These are phyloP conservation scores for Anabas testudineus DNA, from an alignment of 2,797 vertebrate genomes.

Conservation along the genomic window DNA sequence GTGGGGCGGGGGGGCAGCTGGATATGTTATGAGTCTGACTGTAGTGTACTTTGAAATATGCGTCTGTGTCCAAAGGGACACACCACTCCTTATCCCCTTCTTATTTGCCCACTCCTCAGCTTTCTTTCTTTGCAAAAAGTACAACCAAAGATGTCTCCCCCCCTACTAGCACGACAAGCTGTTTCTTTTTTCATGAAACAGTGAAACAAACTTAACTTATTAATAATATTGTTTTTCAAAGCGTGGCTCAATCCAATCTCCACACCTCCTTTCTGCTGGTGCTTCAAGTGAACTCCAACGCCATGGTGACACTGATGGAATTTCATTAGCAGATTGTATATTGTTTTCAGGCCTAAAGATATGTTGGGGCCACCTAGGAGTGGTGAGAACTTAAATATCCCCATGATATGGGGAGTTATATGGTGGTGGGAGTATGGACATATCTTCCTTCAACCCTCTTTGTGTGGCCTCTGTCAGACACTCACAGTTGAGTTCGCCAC, in stretches of 20 bases:
- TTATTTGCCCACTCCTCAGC: conserved; percentile 29
- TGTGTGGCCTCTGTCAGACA: conserved; percentile 73
- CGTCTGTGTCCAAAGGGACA: conserved; percentile 41
- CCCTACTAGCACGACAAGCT: conserved; percentile 5
- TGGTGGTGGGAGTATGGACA: conserved; percentile 31
- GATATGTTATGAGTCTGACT: conserved; percentile 44
- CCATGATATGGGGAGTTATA: conserved; percentile 44
- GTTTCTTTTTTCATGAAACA: conserved; percentile 18
- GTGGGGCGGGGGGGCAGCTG: conserved; percentile 13
- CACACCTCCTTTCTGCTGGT: conserved; percentile 26
- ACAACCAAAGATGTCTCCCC: conserved; percentile 13
- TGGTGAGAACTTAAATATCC: conserved; percentile 58
- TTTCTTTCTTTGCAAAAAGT: conserved; percentile 12
- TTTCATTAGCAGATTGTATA: conserved; percentile 72
- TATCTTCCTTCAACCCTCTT: conserved; percentile 52
- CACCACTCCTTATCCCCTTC: conserved; percentile 26
- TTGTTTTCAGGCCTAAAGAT: conserved; percentile 55
- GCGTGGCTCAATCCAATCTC: conserved; percentile 13
- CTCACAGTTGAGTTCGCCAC: conserved; percentile 62
- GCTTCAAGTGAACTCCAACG: conserved; percentile 49
- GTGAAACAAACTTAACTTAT: conserved; percentile 25
- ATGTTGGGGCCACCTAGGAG: conserved; percentile 46
- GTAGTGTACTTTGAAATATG: conserved; percentile 48
- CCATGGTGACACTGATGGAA: conserved; percentile 71
- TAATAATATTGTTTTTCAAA: conserved; percentile 35